Base-by-base conservation (phyloP, 2,888 invertebrate species). In the Ormyrus pomaceus region DNA sequence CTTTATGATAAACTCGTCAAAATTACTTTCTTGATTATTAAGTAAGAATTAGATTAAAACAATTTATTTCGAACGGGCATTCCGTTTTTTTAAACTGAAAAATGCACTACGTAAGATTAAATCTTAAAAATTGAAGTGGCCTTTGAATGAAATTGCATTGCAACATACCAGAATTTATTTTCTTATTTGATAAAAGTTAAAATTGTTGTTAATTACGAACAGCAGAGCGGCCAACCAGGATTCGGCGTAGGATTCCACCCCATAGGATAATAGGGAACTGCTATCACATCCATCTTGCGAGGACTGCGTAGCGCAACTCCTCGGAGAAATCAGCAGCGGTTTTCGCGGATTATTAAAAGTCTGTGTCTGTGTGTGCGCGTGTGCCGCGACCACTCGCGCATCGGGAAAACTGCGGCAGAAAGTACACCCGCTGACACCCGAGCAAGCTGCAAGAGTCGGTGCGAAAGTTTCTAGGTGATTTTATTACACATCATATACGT, bases 301-400 rank as follows among this genome's bases (percentile, higher is more conserved):
- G 46, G 46, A 11, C 59, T 5, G 51, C 13, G 45, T 6, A 34
- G 19, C 51, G 5, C 45, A 56, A 65, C 68, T 68, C 65, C 66
- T 80, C 61, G 61, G 79, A 71, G 70, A 76, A 76, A 76, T 76
- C 65, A 68, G 53, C 71, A 8, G 46, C 68, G 8, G 70, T 34
- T n/a, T 6, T 11, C n/a, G 46, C 34, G 9, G 58, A 66, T 50
- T 55, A 11, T 48, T 51, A 72, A 72, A 65, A 53, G 46, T 55
- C 56, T 11, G 69, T 13, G 13, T 45, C 1, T 62, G 11, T n/a
- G 59, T 5, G 48, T 61, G 48, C 19, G 68, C 13, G 56, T 58
- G 46, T 55, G 19, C 19, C 51, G 45, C 45, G 13, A 11, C 19
- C 11, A n/a, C 34, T 45, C 7, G 19, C 56, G 51, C 11, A 3